Conservation (phyloP, 2,113 vertebrate species). For the Xyliphius kryptos region DNA sequence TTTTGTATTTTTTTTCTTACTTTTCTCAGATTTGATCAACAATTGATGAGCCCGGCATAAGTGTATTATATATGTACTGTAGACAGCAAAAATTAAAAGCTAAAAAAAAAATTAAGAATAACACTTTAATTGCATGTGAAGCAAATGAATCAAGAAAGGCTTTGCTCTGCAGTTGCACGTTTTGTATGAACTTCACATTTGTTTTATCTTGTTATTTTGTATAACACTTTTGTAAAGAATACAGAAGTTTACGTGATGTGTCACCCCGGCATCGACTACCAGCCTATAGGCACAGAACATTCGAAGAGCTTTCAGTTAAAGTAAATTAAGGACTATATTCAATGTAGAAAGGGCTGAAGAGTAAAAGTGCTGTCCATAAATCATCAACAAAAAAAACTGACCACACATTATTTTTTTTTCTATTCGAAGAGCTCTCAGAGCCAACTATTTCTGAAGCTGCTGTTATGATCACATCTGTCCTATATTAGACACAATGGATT, state of each 20-base stretch:
- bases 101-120: conserved; percentile 61
- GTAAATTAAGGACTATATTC: no score
- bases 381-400: no score
- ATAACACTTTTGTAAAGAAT: conserved; percentile 39
- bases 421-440: no score
- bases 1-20: conserved; percentile 50
- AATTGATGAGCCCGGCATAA: conserved; percentile 70
- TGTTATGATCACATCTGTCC: no score
- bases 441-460: no score
- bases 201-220: no score
- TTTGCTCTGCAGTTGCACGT: conserved; percentile 79
- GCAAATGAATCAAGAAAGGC: conserved; percentile 67
- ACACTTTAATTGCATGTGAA: conserved; percentile 74
- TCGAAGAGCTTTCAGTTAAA: no score
- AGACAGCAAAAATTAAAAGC: conserved; percentile 74
- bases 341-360: no score
- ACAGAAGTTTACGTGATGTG: conserved; percentile 17
- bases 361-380: no score
- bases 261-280: no score
- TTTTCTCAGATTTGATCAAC: conserved; percentile 74
- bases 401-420: no score
- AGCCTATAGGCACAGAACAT: conserved; percentile 11
- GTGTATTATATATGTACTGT: conserved; percentile 81
- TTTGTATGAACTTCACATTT: conserved; percentile 50
- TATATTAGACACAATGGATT: no score